Base-by-base conservation (phyloP, 1,140 invertebrate species). In the Kradibia gibbosae region DNA sequence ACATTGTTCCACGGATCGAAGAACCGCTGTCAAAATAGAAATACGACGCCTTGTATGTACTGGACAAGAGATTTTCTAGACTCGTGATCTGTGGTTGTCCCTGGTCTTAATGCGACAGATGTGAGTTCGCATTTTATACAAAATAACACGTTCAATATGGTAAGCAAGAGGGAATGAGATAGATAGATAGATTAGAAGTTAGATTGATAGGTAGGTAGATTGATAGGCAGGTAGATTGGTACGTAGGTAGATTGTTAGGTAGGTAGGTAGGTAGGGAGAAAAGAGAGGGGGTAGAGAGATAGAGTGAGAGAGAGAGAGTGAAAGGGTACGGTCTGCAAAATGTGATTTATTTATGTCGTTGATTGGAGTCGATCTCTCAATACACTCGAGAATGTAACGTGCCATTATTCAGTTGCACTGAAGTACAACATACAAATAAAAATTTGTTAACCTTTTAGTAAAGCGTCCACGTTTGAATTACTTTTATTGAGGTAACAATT, bases 21-120 rank as follows among this genome's bases (percentile, higher is more conserved):
- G 84, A 82, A 78, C 86, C 85, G 86, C 88, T 90, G 89, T 91
- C 90, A 91, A 90, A 91, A 91, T 88, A 91, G 89, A 88, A 91
- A 91, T 86, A 83, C 87, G 89, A 91, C 82, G 84, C 85, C 77
- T 2, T 34, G 39, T n/a, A 72, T 3, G 75, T 39, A 28, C 22
- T 50, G 70, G 42, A 50, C 22, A 15, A 72, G 8, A 25, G 57
- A 75, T 81, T 81, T 81, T 81, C 79, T 62, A 53, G 55, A 15
- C 71, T 74, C 70, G 53, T 74, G 78, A 73, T 28, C 31, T 13
- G 48, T n/a, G n/a, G 42, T 22, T 48, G 57, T 76, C 80, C 75
- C 78, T 5, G 25, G 62, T 78, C 36, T 53, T 39, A 28, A 50
- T 78, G 34, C 78, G 71, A 84, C 62, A 82, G 57, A 80, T 84